Conservation (phyloP, 2,888 invertebrate genomes). For the Galerucella calmariensis region DNA sequence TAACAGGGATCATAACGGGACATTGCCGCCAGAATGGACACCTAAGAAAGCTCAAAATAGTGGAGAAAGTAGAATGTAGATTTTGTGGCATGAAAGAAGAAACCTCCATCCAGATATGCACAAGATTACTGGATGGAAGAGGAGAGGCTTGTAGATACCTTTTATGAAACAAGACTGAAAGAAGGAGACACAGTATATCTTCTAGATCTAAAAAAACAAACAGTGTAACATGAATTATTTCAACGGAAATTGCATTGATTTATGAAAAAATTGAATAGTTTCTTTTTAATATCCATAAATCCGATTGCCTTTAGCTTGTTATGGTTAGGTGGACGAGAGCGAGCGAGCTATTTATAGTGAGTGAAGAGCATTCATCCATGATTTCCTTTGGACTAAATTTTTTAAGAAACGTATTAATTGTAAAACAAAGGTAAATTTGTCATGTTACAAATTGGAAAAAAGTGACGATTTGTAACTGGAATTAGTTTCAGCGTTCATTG, state of each 20-base stretch:
- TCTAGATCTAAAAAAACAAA: no score
- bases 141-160: no score
- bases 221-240: neutral
- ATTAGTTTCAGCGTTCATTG: constrained; percentile 39
- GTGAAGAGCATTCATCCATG: constrained; percentile 45
- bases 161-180: no score
- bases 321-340: constrained; percentile 48
- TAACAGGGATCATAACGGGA: no score
- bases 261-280: neutral
- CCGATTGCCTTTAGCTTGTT: constrained; percentile 48
- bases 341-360: constrained; percentile 11
- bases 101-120: no score
- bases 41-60: no score
- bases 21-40: no score
- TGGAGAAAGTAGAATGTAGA: no score
- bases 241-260: constrained; percentile 40
- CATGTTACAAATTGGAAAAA: constrained; percentile 22
- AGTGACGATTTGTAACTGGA: constrained; percentile 36
- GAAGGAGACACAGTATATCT: no score
- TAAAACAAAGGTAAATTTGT: constrained; percentile 36
- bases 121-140: no score
- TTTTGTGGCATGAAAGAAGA: no score
- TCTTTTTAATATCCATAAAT: constrained; percentile 52
- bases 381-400: constrained; percentile 48
- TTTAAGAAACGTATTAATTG: constrained; percentile 36